Conservation (phyloP, 2,113 vertebrate genomes). For the Potamarius usumacintae region DNA sequence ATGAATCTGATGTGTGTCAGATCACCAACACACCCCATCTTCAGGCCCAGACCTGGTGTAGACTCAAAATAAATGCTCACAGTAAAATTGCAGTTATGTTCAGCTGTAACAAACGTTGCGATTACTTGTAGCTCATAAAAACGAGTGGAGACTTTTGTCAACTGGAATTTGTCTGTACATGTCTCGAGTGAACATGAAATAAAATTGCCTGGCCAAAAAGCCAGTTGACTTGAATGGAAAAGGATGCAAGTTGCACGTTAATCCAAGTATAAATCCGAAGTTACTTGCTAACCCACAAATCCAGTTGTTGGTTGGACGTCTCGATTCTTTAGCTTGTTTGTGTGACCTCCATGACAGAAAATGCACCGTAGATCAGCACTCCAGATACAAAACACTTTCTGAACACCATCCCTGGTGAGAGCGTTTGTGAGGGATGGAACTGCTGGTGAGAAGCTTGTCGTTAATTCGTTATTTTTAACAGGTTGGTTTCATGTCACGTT, state of each 20-base stretch:
- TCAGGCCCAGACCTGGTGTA: background rate
- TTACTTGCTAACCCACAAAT: background rate
- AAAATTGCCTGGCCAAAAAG: background rate
- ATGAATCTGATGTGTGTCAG: background rate
- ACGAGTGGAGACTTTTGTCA: background rate
- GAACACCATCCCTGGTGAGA: background rate
- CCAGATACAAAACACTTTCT: background rate
- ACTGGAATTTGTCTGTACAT: background rate
- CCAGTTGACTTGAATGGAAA: background rate
- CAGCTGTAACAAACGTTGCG: background rate
- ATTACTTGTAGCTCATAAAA: background rate
- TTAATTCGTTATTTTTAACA: background rate
- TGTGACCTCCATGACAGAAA: background rate
- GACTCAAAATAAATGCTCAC: background rate
- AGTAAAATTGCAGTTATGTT: background rate
- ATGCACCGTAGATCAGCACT: background rate
- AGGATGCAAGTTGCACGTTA: background rate
- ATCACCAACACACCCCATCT: background rate
- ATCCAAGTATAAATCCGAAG: background rate
- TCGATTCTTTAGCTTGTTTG: background rate
- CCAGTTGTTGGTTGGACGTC: background rate
- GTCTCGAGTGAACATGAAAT: background rate
- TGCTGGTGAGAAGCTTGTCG: slow-evolving; percentile 39
- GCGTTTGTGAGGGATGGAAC: background rate
- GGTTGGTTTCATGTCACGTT: background rate